Percentiles rank a stretch among this genome's conserved stretches.
Conservation (phyloP, 1,140 invertebrate species). For the Linepithema humile region DNA sequence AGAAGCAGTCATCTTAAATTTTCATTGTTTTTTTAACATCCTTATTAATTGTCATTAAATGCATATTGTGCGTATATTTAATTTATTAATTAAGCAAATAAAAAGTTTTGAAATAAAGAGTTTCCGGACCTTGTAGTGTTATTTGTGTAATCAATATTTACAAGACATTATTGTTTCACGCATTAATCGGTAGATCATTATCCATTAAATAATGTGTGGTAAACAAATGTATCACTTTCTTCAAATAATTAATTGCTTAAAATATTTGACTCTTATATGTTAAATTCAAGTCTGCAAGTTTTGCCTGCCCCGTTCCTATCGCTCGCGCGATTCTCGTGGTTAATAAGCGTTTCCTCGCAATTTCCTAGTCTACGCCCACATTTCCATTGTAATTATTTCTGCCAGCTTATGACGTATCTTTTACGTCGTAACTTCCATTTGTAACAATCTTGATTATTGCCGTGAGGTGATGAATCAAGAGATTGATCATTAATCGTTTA, state of each 20-base stretch:
- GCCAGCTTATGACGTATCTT: background rate
- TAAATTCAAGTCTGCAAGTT: too few species aligned
- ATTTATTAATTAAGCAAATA: background rate
- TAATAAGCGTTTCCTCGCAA: conserved; percentile 58
- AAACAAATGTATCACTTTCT: background rate
- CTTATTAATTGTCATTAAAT: background rate
- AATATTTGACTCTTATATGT: background rate
- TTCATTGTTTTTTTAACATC: background rate
- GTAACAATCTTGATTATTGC: background rate
- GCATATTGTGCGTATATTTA: background rate
- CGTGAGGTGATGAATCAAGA: background rate
- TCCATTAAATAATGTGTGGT: background rate
- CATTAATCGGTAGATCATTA: background rate
- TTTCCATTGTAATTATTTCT: conserved; percentile 59
- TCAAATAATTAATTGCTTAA: background rate
- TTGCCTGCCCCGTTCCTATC: background rate
- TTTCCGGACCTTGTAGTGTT: background rate
- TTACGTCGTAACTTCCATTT: too few species aligned
- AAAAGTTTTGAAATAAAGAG: background rate
- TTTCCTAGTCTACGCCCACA: conserved; percentile 51
- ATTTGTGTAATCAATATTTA: background rate
- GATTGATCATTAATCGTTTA: background rate
- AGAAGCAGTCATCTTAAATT: background rate
- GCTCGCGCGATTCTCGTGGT: conserved; percentile 23
- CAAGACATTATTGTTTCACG: background rate